A percentile compares a stretch with the other conserved stretches of the same genome.
Evolutionary conservation across 2,797 vertebrate genomes (phyloP).

Genomic region (Gastrophryne carolinensis): DNA sequence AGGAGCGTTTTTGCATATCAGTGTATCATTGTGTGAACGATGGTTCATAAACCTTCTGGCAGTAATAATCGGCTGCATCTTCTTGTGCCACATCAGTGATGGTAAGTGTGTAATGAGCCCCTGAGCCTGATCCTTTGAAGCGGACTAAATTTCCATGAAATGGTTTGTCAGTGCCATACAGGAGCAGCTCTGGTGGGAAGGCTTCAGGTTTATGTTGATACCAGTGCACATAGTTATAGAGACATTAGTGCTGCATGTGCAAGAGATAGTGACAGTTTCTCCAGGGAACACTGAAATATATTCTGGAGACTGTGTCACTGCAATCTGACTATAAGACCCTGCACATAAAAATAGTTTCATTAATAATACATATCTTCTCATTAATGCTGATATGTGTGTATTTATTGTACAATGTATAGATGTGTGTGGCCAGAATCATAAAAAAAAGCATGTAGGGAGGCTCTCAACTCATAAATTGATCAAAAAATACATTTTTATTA

Average conservation of each 20-base stretch:
- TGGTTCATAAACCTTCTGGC: not conserved
- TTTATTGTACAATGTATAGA: slow-evolving; percentile 1
- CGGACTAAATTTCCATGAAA: not conserved
- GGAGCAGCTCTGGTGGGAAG: not conserved
- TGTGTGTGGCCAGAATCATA: not conserved
- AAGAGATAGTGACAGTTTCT: slow-evolving; percentile 9
- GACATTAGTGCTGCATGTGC: not conserved
- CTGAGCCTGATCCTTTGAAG: not conserved
- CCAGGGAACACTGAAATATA: not conserved
- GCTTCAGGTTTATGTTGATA: not conserved
- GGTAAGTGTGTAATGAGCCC: not conserved
- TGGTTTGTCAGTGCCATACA: not conserved
- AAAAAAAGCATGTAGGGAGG: no score
- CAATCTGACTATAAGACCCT: not conserved
- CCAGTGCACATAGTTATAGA: not conserved
- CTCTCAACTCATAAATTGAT: no score
- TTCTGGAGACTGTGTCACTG: not conserved
- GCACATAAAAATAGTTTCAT: not conserved
- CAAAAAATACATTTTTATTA: no score
- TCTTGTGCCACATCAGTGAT: not conserved
- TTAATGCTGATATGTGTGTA: not conserved
- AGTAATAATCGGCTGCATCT: not conserved
- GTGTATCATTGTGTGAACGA: not conserved
- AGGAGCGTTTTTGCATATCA: not conserved
- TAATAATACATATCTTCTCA: not conserved